These are phyloP conservation scores for Lepidothrix coronata DNA, from an alignment of 2,113 vertebrate species.

Conservation along the genomic window DNA sequence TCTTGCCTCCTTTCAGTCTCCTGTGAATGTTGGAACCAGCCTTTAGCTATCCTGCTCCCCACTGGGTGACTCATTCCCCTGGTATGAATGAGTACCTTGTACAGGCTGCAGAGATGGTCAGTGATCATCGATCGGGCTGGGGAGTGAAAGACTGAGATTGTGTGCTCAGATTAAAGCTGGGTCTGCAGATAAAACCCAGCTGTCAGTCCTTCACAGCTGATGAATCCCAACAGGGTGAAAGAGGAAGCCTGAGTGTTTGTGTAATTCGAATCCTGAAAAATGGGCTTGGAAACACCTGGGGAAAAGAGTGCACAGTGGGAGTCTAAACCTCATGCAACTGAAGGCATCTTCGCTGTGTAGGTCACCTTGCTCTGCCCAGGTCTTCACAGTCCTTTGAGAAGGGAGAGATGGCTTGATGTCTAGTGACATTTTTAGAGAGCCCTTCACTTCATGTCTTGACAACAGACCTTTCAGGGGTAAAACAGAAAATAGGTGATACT, in stretches of 20 bases:
- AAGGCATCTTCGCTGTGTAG: neutral
- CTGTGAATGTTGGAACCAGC: neutral
- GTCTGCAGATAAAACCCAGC: conserved; percentile 31
- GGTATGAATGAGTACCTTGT: conserved; percentile 58
- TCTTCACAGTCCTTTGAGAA: neutral
- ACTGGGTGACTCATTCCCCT: conserved; percentile 27
- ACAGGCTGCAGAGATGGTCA: neutral
- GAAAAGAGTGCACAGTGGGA: neutral
- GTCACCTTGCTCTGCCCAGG: neutral
- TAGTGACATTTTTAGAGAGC: neutral
- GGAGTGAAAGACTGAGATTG: conserved; percentile 43
- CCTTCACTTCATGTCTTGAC: neutral
- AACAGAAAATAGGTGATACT: neutral
- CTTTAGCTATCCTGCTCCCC: neutral
- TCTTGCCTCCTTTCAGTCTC: neutral
- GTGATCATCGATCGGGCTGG: neutral
- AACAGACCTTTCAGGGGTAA: neutral
- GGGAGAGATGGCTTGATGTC: neutral
- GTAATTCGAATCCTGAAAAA: neutral
- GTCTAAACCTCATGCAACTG: neutral
- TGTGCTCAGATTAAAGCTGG: neutral
- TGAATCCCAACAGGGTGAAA: neutral
- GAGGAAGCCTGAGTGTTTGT: neutral
- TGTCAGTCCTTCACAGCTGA: neutral
- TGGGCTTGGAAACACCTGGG: neutral